phyloP scores from a whole-genome alignment of 1,140 invertebrate species.

The Zaprionus africanus region DNA sequence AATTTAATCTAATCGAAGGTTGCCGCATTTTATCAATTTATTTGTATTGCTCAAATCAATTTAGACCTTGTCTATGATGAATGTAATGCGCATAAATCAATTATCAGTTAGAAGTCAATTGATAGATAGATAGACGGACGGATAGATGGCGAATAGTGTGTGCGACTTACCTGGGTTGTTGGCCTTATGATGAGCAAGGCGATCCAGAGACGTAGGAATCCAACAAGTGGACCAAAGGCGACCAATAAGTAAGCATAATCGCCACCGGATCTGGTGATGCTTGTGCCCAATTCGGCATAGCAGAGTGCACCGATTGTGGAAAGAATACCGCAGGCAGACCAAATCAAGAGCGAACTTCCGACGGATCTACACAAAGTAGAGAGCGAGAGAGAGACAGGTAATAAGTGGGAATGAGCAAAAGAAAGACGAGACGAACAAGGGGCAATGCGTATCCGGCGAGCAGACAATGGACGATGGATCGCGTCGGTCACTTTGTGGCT shows the following conservation, averaged over 20 bases:
- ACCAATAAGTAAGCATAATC: conserved; percentile 95
- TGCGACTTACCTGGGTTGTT: conserved; percentile 86
- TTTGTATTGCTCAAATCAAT: conserved; percentile 8
- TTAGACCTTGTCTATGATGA: conserved; percentile 1
- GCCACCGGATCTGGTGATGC: conserved; percentile 92
- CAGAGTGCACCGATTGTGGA: conserved; percentile 92
- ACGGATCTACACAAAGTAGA: conserved; percentile 86
- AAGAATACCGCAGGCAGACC: conserved; percentile 90
- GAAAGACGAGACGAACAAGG: neutral
- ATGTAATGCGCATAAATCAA: conserved; percentile 13
- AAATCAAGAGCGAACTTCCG: conserved; percentile 89
- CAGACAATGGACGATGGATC: conserved; percentile 26
- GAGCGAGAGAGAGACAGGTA: neutral
- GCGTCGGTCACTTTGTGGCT: conserved; percentile 22
- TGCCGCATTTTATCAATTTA: conserved; percentile 50
- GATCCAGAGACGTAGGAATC: conserved; percentile 95
- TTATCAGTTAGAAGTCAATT: conserved; percentile 9
- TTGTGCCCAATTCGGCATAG: conserved; percentile 94
- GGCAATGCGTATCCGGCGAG: conserved; percentile 20
- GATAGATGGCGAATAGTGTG: neutral
- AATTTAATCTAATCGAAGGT: conserved; percentile 58
- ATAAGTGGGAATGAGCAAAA: conserved; percentile 5
- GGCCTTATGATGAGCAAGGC: conserved; percentile 93
- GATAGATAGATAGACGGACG: neutral
- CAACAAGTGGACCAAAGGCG: conserved; percentile 94